These are phyloP conservation scores for Drosophila hamatofila DNA, from an alignment of 2,888 invertebrate genomes.

Conservation along the genomic window DNA sequence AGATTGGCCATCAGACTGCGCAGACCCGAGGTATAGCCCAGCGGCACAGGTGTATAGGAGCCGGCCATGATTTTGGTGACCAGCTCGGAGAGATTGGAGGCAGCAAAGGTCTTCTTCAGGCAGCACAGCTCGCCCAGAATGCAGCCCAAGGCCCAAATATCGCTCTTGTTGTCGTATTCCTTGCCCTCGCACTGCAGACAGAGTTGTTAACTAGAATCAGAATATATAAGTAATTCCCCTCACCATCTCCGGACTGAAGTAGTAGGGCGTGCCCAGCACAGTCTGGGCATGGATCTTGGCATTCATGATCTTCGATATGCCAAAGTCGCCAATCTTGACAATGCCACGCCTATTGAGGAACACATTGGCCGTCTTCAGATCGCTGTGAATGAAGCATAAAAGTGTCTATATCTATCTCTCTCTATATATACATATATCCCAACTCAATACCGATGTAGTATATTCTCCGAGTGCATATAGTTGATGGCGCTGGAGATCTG, in stretches of 20 bases:
- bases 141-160: constrained; percentile 92
- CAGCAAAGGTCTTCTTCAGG: constrained; percentile 90
- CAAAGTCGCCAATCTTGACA: constrained; percentile 91
- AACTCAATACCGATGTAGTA: constrained; percentile 86
- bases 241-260: constrained; percentile 91
- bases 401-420: background rate
- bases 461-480: constrained; percentile 90
- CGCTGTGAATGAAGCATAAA: constrained; percentile 84
- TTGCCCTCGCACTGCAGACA: constrained; percentile 90
- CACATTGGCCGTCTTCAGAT: constrained; percentile 91
- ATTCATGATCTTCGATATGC: constrained; percentile 91
- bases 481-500: constrained; percentile 90
- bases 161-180: constrained; percentile 91
- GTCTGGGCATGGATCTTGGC: constrained; percentile 89
- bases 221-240: constrained; percentile 16
- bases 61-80: constrained; percentile 91
- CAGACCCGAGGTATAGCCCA: constrained; percentile 88
- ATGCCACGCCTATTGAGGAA: constrained; percentile 89
- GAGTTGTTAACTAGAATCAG: too few relatives aligned
- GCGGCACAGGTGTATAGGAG: constrained; percentile 88
- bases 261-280: constrained; percentile 90
- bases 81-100: constrained; percentile 89
- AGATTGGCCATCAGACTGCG: constrained; percentile 88
- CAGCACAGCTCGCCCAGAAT: constrained; percentile 91
- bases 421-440: too few relatives aligned